Percentiles rank a stretch among this genome's conserved stretches.
phyloP scores from a whole-genome alignment of 2,113 vertebrate species.

The Silurus meridionalis region DNA sequence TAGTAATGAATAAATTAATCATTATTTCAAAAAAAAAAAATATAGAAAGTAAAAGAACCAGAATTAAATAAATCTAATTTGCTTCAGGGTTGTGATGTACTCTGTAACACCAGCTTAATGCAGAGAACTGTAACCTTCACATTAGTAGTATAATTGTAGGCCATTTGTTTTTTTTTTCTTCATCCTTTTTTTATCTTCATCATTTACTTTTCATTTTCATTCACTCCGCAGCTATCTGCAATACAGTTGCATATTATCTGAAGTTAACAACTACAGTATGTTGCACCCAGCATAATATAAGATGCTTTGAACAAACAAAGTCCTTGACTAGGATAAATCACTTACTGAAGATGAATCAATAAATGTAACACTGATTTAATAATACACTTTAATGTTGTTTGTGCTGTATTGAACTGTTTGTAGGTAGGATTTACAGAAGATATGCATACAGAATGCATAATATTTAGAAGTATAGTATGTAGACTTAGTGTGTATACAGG shows the following conservation, averaged over 20 bases:
- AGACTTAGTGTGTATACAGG: no score
- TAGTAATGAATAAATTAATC: neutral
- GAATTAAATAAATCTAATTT: neutral
- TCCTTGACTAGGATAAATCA: neutral
- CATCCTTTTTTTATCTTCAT: neutral
- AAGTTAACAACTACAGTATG: neutral
- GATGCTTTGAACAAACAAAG: neutral
- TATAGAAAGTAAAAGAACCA: neutral
- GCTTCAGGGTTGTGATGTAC: neutral
- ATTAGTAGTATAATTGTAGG: neutral
- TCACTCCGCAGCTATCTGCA: neutral
- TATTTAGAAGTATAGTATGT: no score
- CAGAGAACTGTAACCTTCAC: neutral
- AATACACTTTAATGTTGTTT: neutral
- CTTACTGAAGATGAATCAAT: neutral
- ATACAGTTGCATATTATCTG: neutral
- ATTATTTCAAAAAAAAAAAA: neutral
- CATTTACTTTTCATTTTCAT: neutral
- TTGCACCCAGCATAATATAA: neutral
- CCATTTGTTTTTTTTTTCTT: neutral
- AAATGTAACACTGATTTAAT: neutral
- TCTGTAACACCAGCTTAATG: neutral
- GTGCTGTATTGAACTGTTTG: neutral
- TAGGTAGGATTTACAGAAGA: neutral
- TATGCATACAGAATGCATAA: neutral